These are phyloP conservation scores for Galeopterus variegatus DNA, from an alignment of 2,113 vertebrate species.

Conservation along the genomic window DNA sequence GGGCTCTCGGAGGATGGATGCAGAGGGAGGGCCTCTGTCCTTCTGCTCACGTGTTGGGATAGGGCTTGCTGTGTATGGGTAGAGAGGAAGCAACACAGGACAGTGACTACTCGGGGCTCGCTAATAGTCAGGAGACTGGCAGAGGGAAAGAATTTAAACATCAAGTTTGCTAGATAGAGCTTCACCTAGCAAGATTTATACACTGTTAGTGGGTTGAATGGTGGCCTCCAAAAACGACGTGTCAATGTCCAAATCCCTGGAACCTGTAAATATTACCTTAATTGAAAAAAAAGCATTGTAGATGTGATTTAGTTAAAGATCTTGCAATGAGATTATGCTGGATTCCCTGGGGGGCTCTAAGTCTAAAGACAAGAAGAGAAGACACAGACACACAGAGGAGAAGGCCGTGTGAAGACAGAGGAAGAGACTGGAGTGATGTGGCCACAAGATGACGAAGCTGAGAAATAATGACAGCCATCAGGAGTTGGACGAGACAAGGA, in stretches of 20 bases:
- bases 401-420: background rate
- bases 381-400: accelerated
- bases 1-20: background rate
- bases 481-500: background rate
- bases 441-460: background rate
- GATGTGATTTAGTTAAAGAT: background rate
- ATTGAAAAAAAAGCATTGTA: background rate
- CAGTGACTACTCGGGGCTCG: background rate
- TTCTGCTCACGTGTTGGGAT: too few relatives aligned
- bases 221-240: background rate
- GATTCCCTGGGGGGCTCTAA: background rate
- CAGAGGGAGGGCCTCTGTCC: background rate
- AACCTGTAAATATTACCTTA: background rate
- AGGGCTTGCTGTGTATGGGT: background rate
- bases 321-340: background rate
- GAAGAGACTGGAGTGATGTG: background rate
- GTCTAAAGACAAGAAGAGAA: background rate
- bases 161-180: background rate
- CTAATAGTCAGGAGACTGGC: background rate
- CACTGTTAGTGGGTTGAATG: background rate
- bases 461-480: background rate
- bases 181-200: background rate
- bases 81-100: background rate
- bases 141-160: background rate
- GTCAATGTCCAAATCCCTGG: background rate